Conservation (phyloP, 1,140 invertebrate genomes). For the Prorops nasuta region DNA sequence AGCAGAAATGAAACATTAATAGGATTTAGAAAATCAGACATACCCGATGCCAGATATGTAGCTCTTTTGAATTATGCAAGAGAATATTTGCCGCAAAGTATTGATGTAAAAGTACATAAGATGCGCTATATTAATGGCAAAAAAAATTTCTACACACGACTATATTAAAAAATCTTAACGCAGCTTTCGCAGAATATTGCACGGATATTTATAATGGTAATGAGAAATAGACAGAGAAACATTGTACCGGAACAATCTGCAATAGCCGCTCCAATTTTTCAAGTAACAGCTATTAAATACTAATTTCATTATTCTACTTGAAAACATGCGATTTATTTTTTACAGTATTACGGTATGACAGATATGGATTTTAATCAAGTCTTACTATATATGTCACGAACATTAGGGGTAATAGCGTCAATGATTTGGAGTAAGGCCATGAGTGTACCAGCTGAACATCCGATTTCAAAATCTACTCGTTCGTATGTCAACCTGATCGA, state of each 20-base stretch:
- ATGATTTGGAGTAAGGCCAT: constrained; percentile 39
- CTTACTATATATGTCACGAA: constrained; percentile 36
- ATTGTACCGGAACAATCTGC: constrained; percentile 29
- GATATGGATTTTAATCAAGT: constrained; percentile 43
- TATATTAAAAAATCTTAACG: not conserved
- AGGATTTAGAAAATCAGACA: constrained; percentile 26
- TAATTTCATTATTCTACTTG: not conserved
- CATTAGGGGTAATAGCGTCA: constrained; percentile 36
- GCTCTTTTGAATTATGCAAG: constrained; percentile 28
- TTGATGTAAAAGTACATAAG: constrained; percentile 24
- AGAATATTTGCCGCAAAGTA: constrained; percentile 27
- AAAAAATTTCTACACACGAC: not conserved
- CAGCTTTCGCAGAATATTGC: constrained; percentile 34
- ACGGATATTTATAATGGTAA: constrained; percentile 19
- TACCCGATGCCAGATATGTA: constrained; percentile 33
- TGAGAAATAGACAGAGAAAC: constrained; percentile 17
- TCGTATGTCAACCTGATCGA: constrained; percentile 26
- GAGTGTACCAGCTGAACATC: constrained; percentile 33
- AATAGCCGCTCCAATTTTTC: constrained; percentile 34
- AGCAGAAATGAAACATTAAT: constrained; percentile 24
- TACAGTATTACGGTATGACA: constrained; percentile 33
- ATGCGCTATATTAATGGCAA: not conserved
- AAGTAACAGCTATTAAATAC: constrained; percentile 16
- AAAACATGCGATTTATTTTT: not conserved
- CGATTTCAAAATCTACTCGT: constrained; percentile 31